Evolutionary conservation across 2,888 invertebrate species (phyloP).

Genomic region (Mantis religiosa): DNA sequence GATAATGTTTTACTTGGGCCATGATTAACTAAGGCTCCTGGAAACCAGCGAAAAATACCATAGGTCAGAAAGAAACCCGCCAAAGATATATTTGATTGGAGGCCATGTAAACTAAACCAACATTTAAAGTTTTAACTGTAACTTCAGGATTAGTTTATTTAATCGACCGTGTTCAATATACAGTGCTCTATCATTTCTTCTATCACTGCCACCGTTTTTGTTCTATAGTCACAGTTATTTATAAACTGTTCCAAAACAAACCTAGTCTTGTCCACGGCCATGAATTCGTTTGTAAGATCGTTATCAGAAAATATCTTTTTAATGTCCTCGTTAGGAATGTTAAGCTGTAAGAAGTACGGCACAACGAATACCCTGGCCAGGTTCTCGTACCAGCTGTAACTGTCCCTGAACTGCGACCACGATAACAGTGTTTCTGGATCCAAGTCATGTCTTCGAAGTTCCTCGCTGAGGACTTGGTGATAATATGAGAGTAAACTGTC

Average conservation of each 20-base stretch:
- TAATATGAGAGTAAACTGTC: not conserved
- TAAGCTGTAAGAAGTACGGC: not conserved
- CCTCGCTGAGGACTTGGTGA: not conserved
- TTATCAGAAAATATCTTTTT: not conserved
- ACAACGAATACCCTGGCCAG: not conserved
- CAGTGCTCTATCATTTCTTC: constrained; percentile 1
- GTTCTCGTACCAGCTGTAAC: not conserved
- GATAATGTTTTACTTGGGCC: no score
- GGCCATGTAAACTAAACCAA: no score
- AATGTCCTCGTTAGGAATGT: not conserved
- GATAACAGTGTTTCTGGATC: not conserved
- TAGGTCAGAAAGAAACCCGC: no score
- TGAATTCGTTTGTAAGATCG: not conserved
- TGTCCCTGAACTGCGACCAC: not conserved
- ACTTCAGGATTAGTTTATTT: not conserved
- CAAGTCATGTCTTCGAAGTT: not conserved
- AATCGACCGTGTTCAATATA: not conserved
- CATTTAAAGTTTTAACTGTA: not conserved
- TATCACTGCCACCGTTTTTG: not conserved
- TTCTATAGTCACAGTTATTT: not conserved
- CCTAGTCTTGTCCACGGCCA: not conserved
- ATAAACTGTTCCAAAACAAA: not conserved
- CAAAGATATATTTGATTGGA: no score
- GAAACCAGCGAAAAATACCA: no score
- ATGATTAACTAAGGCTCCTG: no score